Evolutionary conservation across 2,797 vertebrate species (phyloP), one percentile per base, ranked within the genome.

Genomic region (Chrosomus eos): DNA sequence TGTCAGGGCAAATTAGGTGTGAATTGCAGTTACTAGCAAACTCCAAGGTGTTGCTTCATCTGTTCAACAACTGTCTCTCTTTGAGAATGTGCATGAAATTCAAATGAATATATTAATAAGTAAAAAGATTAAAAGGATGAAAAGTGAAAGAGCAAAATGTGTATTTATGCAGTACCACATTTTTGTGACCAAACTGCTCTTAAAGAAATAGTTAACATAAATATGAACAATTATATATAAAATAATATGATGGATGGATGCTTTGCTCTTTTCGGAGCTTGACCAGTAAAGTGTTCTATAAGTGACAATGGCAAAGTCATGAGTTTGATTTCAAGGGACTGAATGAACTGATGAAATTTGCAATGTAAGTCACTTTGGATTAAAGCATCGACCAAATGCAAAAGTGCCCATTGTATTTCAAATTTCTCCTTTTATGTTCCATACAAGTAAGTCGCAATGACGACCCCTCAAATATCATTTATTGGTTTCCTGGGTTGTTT

Each of bases 1-100:
- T 58, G 45, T 83, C 48, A n/a, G 62, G 43, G 62, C 33, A 83
- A 38, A 83, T 75, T 76, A 51, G n/a, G 58, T 83, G 43, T 48
- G 60, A 83, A 75, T 18, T 66, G 76, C n/a, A 31, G 58, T 36
- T 13, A 28, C 26, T 26, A 9, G 23, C 14, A 8, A 62, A 43
- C 13, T 38, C 14, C 9, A 45, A 64, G 58, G 19, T 28, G 38
- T 60, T 43, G 38, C 55, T 64, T 53, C 16, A 79, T 79, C 60
- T 66, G 8, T 18, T 43, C 18, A 31, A 23, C 16, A 31, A 43
- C 21, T 58, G 13, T 0, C 48, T 16, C 58, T 55, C 68, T 14
- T n/a, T 58, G 23, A 38, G 21, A 74, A 23, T 58, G 73, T 26
- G 51, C 33, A 38, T 38, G 51, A 58, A 58, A 76, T 60, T 58